phyloP scores from a whole-genome alignment of 2,888 invertebrate genomes.

The Cantharis nigra region DNA sequence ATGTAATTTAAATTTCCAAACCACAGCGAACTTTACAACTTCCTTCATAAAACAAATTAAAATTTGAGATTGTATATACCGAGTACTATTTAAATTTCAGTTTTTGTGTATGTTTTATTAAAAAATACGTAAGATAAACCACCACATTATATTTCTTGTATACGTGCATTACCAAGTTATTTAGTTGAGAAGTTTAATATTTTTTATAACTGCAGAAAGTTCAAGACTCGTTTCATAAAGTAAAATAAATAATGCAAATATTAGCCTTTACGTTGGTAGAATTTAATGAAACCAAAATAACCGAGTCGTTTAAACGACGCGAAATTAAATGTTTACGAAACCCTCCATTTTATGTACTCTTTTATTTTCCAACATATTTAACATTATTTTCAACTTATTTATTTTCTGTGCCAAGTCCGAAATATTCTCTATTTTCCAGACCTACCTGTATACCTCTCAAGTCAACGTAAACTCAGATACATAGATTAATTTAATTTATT shows the following conservation, averaged over 20 bases:
- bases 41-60: slow-evolving; percentile 5
- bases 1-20: slow-evolving; percentile 7
- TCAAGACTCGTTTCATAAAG: slow-evolving; percentile 23
- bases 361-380: slow-evolving; percentile 1
- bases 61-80: neutral
- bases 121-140: neutral
- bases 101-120: neutral
- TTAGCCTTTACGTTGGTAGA: slow-evolving; percentile 6
- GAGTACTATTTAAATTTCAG: neutral
- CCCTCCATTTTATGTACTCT: slow-evolving; percentile 7
- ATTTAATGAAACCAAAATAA: slow-evolving; percentile 24
- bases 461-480: neutral
- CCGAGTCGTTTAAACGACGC: neutral
- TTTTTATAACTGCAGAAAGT: slow-evolving; percentile 4
- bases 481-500: slow-evolving; percentile 4
- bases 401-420: neutral
- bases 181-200: neutral
- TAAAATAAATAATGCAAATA: slow-evolving; percentile 24
- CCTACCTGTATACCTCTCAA: neutral
- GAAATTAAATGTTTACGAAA: slow-evolving; percentile 22
- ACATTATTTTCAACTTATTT: neutral
- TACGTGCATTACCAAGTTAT: neutral
- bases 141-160: neutral
- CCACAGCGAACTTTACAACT: slow-evolving; percentile 6
- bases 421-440: neutral